These are phyloP conservation scores for Nymphalis c-album DNA, from an alignment of 2,888 invertebrate genomes.

Conservation along the genomic window DNA sequence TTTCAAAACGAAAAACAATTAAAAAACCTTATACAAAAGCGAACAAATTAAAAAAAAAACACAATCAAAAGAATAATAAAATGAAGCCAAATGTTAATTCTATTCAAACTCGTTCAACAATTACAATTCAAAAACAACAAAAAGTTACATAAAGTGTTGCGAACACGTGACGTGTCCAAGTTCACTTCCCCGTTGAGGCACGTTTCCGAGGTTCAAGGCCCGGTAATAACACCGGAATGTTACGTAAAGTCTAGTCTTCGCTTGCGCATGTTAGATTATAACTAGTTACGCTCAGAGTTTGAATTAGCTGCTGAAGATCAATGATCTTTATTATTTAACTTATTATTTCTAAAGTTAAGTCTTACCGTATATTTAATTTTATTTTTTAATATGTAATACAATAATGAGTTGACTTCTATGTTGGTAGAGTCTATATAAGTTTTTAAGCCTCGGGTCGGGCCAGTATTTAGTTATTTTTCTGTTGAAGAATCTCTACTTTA, in stretches of 20 bases:
- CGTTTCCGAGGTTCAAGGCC: slow-evolving; percentile 55
- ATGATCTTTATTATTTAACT: too few relatives aligned
- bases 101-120: background rate
- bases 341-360: too few relatives aligned
- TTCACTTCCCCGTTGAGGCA: slow-evolving; percentile 30
- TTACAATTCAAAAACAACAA: background rate
- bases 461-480: too few relatives aligned
- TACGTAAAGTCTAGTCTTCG: slow-evolving; percentile 33
- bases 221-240: slow-evolving; percentile 34
- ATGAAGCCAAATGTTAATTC: background rate
- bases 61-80: background rate
- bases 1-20: background rate
- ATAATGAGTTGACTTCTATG: too few relatives aligned
- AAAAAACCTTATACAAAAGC: background rate
- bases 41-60: background rate
- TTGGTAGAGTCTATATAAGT: too few relatives aligned
- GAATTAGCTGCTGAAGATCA: background rate
- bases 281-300: background rate
- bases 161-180: slow-evolving; percentile 19
- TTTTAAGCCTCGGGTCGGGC: too few relatives aligned
- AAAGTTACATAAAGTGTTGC: slow-evolving; percentile 4
- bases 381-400: too few relatives aligned
- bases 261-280: slow-evolving; percentile 1
- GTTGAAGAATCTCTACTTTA: too few relatives aligned
- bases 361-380: too few relatives aligned